Evolutionary conservation across 2,113 vertebrate species (phyloP), one percentile per base, ranked within the genome.

Genomic region (Psammodynastes pulverulentus): DNA sequence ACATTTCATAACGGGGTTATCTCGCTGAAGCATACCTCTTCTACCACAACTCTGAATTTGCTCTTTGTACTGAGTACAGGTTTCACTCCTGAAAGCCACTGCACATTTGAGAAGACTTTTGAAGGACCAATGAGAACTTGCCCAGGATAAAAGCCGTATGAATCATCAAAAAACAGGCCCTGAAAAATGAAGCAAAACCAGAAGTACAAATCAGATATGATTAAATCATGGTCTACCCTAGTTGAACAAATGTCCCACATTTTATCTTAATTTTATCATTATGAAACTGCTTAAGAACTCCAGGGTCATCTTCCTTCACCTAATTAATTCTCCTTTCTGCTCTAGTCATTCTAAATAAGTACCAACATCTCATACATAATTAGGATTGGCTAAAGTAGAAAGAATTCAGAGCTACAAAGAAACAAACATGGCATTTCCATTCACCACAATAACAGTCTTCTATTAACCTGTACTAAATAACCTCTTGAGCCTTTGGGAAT

Each of bases 121-220:
- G 99, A 98, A 0, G 99, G 99, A 26, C 99, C 99, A 0, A 99
- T 99, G 94, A 99, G 98, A 94, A 99, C 98, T 97, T 99, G 99
- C 49, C 99, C 99, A 5, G 99, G 99, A 96, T 99, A 99, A 97
- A 99, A 99, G 67, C 99, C 99, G 0, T 99, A 99, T 0, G 99
- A 98, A 94, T 99, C 99, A 23, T 99, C 99, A 46, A 99, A 99
- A 97, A 99, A 99, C 92, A 99, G 98, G 88, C 99, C 99, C 99
- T 99, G 96, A 0, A 93, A 1, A 9, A 29, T 86, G 53, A 49
- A 88, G 0, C 89, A 94, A 92, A 51, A 58, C 5, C 91, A 86
- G 94, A 94, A n/a, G 84, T 23, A 26, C 19, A 29, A 29, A 46
- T 23, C 13, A 88, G 62, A n/a, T 51, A 29, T 46, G 13, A 15